A percentile compares a stretch with the other conserved stretches of the same genome.
Evolutionary conservation across 2,888 invertebrate genomes (phyloP).

Genomic region (Hypercompe scribonia): DNA sequence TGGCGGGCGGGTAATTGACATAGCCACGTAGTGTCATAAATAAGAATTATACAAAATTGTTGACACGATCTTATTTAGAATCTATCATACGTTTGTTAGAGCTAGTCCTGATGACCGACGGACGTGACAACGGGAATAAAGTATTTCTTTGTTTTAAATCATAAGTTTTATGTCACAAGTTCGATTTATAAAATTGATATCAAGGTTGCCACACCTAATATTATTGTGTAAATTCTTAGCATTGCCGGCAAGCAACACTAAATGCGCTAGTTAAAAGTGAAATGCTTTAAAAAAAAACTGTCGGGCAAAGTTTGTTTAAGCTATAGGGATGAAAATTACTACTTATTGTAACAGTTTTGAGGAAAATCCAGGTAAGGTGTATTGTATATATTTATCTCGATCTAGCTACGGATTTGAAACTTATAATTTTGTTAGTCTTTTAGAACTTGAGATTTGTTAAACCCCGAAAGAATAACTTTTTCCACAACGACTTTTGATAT

Average conservation of each 20-base stretch:
- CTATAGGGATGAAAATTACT: neutral
- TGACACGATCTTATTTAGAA: neutral
- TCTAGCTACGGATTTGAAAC: too few species aligned
- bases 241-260: neutral
- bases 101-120: neutral
- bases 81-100: neutral
- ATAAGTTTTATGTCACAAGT: neutral
- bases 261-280: neutral
- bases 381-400: too few species aligned
- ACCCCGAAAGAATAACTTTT: too few species aligned
- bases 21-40: neutral
- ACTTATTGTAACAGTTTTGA: neutral
- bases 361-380: too few species aligned
- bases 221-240: neutral
- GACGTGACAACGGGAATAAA: conserved; percentile 4
- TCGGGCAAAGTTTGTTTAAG: too few species aligned
- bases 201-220: neutral
- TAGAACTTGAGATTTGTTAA: too few species aligned
- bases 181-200: conserved; percentile 6
- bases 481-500: too few species aligned
- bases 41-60: neutral
- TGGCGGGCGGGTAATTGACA: neutral
- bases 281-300: neutral
- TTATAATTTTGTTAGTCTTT: too few species aligned
- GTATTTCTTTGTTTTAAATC: too few species aligned